Base-by-base conservation (phyloP, 2,888 invertebrate genomes). In the Yponomeuta evonymella region DNA sequence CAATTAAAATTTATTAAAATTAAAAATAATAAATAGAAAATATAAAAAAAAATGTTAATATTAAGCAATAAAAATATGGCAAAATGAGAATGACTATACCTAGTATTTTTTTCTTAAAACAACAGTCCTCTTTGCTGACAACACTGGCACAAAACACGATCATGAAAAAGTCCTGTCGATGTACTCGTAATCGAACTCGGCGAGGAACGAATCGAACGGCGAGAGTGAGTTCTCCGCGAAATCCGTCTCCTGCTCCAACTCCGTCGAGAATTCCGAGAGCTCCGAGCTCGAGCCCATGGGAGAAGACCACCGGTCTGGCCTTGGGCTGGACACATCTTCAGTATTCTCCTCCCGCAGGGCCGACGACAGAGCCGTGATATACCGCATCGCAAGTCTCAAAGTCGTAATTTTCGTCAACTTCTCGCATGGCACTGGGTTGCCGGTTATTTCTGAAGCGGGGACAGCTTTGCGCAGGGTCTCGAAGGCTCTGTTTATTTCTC, bases 391-490 rank as follows among this genome's bases (percentile, higher is more conserved):
- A 73, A 97, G 90, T 58, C 97, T 92, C 68, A 98, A 87, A 0
- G 97, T 97, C 5, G 97, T 97, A 77, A 98, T 98, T 89, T 98
- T 98, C 69, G 98, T 98, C 74, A 97, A 90, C 84, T 97, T 97
- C 82, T 97, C 96, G 83, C 95, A 95, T 64, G 96, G 89, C 2
- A 89, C 84, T 0, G 90, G 87, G 0, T 86, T 82, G 70, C 93
- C 93, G 8, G 93, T 92, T 77, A 90, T 87, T 73, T 93, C 93
- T 15, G 93, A 83, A 0, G 91, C 90, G 9, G 98, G 98, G 12
- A 98, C 95, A 36, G 95, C 96, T 23, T 94, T 93, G 36, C 97
- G 93, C 10, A 98, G 91, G 1, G 95, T 94, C 82, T 97, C 97
- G 86, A 98, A 98, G 1, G 97, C 98, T 73, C 94, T 94, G 88